phyloP scores from a whole-genome alignment of 2,113 vertebrate species.

The Trichomycterus rosablanca region DNA sequence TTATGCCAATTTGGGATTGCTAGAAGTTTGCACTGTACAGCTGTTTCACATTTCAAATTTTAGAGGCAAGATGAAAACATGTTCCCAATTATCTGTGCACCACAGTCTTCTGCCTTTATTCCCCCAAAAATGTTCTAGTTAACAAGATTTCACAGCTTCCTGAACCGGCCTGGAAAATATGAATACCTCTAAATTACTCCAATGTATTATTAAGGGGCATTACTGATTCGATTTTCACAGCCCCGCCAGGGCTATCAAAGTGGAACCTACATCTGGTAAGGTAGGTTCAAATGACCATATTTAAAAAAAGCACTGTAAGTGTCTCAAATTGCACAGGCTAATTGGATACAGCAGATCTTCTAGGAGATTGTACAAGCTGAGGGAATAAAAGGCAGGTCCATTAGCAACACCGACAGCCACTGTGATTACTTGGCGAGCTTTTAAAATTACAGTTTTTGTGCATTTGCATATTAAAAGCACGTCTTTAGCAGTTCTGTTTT shows the following conservation, averaged over 20 bases:
- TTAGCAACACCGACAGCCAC: slow-evolving; percentile 19
- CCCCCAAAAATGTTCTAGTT: slow-evolving; percentile 46
- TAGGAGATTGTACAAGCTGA: slow-evolving; percentile 44
- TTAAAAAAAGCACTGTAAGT: slow-evolving; percentile 46
- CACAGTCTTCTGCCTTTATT: slow-evolving; percentile 37
- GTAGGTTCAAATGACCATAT: slow-evolving; percentile 46
- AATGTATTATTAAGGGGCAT: slow-evolving; percentile 48
- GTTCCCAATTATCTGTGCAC: slow-evolving; percentile 43
- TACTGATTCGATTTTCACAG: slow-evolving; percentile 42
- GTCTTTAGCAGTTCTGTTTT: not conserved
- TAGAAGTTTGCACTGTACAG: slow-evolving; percentile 39
- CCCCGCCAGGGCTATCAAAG: slow-evolving; percentile 46
- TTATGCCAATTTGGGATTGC: slow-evolving; percentile 3
- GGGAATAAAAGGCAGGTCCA: slow-evolving; percentile 41
- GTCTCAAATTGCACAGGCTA: slow-evolving; percentile 45
- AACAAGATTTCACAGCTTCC: slow-evolving; percentile 50
- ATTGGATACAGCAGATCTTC: slow-evolving; percentile 48
- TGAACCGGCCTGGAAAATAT: slow-evolving; percentile 44
- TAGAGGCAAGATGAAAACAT: slow-evolving; percentile 26
- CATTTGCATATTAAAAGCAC: not conserved
- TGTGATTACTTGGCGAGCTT: slow-evolving; percentile 18
- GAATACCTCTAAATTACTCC: slow-evolving; percentile 50
- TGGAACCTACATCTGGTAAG: slow-evolving; percentile 43
- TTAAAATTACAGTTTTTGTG: slow-evolving; percentile 27
- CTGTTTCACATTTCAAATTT: slow-evolving; percentile 40